phyloP scores from a whole-genome alignment of 2,113 vertebrate species.

The Erythrolamprus reginae region DNA sequence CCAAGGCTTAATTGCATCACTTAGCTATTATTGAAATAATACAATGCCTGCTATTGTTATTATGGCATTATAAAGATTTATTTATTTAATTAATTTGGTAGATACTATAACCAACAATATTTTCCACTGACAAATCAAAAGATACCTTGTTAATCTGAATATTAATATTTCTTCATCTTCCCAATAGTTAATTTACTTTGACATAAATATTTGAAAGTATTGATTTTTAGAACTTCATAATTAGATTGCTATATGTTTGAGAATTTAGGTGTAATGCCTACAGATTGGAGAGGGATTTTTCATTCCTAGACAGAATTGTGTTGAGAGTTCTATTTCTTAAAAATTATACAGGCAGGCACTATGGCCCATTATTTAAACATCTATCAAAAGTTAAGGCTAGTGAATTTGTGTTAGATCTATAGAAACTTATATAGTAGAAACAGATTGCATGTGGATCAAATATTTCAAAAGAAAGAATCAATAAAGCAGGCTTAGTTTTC shows the following conservation, averaged over 20 bases:
- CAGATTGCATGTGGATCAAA: constrained; percentile 35
- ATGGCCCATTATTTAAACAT: constrained; percentile 1
- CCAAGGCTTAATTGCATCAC: not conserved
- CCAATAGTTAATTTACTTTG: constrained; percentile 36
- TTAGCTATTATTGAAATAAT: not conserved
- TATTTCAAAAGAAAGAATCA: constrained; percentile 47
- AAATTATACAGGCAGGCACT: constrained; percentile 23
- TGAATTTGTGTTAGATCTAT: constrained; percentile 23
- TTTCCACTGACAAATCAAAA: not conserved
- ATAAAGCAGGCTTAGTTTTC: constrained; percentile 48
- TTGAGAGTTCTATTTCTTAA: constrained; percentile 25
- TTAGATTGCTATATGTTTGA: constrained; percentile 19
- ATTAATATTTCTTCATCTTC: constrained; percentile 35
- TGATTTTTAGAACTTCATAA: constrained; percentile 16
- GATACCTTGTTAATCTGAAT: constrained; percentile 18
- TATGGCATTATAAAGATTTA: not conserved
- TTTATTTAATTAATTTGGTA: not conserved
- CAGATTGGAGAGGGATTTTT: not conserved
- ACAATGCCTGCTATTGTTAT: not conserved
- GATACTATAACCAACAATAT: not conserved
- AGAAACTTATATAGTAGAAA: constrained; percentile 14
- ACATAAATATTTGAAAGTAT: constrained; percentile 27
- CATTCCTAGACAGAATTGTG: constrained; percentile 2
- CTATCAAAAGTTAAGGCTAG: constrained; percentile 24
- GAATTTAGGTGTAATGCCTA: constrained; percentile 18